phyloP scores from a whole-genome alignment of 1,140 invertebrate species.

The Laupala kohalensis region DNA sequence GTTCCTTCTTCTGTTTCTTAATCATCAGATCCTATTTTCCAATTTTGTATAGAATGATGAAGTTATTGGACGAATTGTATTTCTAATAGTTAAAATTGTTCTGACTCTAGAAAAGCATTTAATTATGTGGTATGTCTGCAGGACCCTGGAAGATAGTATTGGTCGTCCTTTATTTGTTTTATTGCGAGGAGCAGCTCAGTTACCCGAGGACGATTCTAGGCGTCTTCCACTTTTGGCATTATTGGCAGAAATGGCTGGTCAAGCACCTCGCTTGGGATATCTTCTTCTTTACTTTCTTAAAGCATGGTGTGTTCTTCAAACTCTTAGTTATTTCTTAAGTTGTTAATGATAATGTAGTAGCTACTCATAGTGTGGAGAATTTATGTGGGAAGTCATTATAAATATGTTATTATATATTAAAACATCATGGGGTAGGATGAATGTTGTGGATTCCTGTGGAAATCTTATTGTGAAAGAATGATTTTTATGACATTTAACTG shows the following conservation, averaged over 20 bases:
- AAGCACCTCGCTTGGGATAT: conserved; percentile 65
- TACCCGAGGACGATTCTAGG: conserved; percentile 59
- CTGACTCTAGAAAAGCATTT: no score
- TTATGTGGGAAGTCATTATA: not conserved
- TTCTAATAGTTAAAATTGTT: no score
- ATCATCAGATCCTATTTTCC: no score
- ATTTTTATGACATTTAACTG: no score
- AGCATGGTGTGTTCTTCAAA: conserved; percentile 36
- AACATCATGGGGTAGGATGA: no score
- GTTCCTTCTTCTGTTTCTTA: no score
- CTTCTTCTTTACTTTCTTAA: conserved; percentile 76
- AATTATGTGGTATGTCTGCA: conserved; percentile 13
- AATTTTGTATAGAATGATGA: no score
- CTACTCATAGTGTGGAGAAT: not conserved
- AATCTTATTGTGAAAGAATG: no score
- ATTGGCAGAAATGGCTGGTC: conserved; percentile 58
- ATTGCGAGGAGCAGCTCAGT: conserved; percentile 57
- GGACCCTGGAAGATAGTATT: conserved; percentile 55
- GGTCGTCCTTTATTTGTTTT: conserved; percentile 68
- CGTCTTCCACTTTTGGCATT: conserved; percentile 57
- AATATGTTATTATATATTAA: not conserved
- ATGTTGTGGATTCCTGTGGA: no score
- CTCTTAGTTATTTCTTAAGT: not conserved
- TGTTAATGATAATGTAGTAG: not conserved
- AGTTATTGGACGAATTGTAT: no score